A percentile compares a stretch with the other conserved stretches of the same genome.
phyloP scores from a whole-genome alignment of 2,888 invertebrate genomes.

The Dioctria linearis region DNA sequence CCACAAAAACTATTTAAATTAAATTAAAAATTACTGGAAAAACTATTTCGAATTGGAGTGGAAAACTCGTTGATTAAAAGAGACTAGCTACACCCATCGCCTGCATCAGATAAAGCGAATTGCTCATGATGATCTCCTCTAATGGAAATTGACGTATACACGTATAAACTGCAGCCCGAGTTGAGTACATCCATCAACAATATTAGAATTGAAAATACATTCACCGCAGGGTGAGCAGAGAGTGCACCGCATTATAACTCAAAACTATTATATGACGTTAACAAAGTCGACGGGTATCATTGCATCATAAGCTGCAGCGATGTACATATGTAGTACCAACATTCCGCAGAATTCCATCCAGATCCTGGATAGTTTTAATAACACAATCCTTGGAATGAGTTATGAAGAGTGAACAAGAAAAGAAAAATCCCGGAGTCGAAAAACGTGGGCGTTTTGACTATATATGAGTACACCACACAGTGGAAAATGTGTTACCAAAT shows the following conservation, averaged over 20 bases:
- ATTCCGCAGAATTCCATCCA: neutral
- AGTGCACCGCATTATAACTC: neutral
- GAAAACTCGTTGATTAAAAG: constrained; percentile 4
- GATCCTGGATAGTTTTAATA: constrained; percentile 27
- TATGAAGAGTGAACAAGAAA: neutral
- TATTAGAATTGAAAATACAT: constrained; percentile 14
- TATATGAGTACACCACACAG: neutral
- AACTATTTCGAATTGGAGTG: neutral
- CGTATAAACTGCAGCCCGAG: neutral
- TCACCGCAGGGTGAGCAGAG: neutral
- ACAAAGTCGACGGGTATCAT: neutral
- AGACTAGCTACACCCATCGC: too few species aligned
- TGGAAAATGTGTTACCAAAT: constrained; percentile 25
- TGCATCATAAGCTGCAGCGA: neutral
- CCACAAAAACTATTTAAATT: too few species aligned
- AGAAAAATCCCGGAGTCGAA: constrained; percentile 6
- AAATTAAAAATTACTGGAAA: too few species aligned
- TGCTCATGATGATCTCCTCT: neutral
- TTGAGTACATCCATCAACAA: neutral
- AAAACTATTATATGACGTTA: neutral
- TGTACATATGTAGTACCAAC: neutral
- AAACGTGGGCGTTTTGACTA: neutral
- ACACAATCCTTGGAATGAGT: constrained; percentile 1
- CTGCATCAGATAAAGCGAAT: neutral
- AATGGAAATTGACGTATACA: neutral